Percentiles rank a stretch among this genome's conserved stretches.
Evolutionary conservation across 2,797 vertebrate genomes (phyloP).

Genomic region (Octomys mimax): DNA sequence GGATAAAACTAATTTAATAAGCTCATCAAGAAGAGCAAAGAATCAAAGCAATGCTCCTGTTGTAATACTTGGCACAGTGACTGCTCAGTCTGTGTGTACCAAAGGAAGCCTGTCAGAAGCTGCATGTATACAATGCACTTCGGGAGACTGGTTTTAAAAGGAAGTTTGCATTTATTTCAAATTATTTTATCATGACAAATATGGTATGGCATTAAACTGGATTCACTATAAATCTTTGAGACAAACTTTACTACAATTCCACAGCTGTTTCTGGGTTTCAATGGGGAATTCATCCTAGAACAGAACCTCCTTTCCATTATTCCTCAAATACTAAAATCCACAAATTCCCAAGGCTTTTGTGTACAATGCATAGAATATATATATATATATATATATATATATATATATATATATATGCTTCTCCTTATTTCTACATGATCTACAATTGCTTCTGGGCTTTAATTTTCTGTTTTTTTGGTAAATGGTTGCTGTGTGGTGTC

Average conservation of each 20-base stretch:
- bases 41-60: constrained; percentile 39
- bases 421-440: background rate
- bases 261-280: background rate
- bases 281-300: background rate
- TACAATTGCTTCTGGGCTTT: background rate
- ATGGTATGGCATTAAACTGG: background rate
- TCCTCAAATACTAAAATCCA: background rate
- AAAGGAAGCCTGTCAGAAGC: background rate
- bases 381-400: too few species aligned
- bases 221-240: background rate
- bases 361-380: background rate
- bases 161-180: background rate
- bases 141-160: background rate
- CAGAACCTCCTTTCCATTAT: background rate
- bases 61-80: background rate
- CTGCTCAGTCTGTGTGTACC: background rate
- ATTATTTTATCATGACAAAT: background rate
- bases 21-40: background rate
- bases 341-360: background rate
- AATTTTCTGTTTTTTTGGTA: background rate
- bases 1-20: constrained; percentile 47
- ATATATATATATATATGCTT: too few species aligned
- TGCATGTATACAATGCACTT: background rate
- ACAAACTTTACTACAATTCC: background rate
- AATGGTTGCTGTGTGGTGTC: background rate